Evolutionary conservation across 2,888 invertebrate species (phyloP), one percentile per base, ranked within the genome.

Genomic region (Lasioglossum figueresi): DNA sequence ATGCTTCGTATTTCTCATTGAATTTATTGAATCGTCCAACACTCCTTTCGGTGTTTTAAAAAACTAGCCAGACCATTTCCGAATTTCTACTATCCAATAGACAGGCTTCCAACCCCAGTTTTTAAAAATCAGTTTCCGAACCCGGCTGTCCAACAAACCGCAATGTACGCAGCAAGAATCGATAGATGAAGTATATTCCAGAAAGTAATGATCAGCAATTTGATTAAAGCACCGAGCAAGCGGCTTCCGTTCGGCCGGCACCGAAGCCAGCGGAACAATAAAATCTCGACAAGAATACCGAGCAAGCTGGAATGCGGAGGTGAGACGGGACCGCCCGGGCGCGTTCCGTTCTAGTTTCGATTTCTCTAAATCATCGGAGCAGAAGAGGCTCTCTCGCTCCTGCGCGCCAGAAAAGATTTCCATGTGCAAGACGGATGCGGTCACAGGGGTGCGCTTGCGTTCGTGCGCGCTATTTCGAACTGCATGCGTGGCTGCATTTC

Each of bases 351-450:
- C 80, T 78, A 79, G 76, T 90, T 89, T 91, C 90, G 91, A 92
- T 92, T 92, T 91, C 91, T 92, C 91, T 91, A 93, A 93, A 92
- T 92, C 91, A 92, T 91, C 91, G 90, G 70, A 80, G 86, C 82
- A 71, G 80, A 85, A 84, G 81, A 75, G 3, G 34, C 80, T 72
- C 85, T 72, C 85, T 79, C 73, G 76, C 23, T 52, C 2, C 52
- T 23, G 23, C 23, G 52, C 45, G 40, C 70, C 34, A 71, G 23
- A 34, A 71, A 68, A 37, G 31, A 91, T 88, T 88, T 59, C 88
- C 86, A 91, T 91, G 91, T 92, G 90, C 89, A 89, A 90, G 89
- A 89, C 89, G 89, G 90, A 85, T 88, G 85, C 85, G 83, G 79
- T 81, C 80, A 74, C 76, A 79, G 84, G 59, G 68, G 37, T 70